These are phyloP conservation scores for Thomomys bottae DNA, from an alignment of 2,113 vertebrate genomes.

Conservation along the genomic window DNA sequence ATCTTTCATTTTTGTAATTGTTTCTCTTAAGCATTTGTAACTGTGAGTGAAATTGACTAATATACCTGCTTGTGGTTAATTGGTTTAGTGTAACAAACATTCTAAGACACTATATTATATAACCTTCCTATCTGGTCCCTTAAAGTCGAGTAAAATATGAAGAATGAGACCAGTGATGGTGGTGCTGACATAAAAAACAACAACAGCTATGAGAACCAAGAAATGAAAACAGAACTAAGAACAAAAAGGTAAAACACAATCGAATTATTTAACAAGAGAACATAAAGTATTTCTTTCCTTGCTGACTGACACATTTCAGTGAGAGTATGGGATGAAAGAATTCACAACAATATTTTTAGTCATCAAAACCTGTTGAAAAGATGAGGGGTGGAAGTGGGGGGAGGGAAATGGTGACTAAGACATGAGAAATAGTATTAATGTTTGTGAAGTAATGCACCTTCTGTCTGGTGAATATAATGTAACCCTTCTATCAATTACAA, in stretches of 20 bases:
- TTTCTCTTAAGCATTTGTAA: neutral
- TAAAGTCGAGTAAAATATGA: neutral
- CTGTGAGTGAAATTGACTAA: neutral
- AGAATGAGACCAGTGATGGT: neutral
- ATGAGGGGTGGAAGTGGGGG: too few relatives aligned
- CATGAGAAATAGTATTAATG: too few relatives aligned
- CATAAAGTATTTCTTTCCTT: neutral
- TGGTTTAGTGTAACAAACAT: neutral
- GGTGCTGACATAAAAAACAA: neutral
- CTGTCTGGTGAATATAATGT: too few relatives aligned
- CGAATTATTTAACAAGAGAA: neutral
- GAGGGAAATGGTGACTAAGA: too few relatives aligned
- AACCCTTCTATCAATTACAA: too few relatives aligned
- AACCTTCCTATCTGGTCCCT: neutral
- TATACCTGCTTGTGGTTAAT: neutral
- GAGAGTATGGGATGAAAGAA: neutral
- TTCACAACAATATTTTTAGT: neutral
- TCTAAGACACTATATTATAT: neutral
- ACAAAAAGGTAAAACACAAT: neutral
- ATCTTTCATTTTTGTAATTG: neutral
- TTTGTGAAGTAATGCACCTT: too few relatives aligned
- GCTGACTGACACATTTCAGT: neutral
- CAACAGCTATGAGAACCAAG: neutral
- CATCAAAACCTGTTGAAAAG: neutral
- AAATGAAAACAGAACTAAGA: neutral